phyloP scores from a whole-genome alignment of 2,797 vertebrate species.

The Protosalanx chinensis region DNA sequence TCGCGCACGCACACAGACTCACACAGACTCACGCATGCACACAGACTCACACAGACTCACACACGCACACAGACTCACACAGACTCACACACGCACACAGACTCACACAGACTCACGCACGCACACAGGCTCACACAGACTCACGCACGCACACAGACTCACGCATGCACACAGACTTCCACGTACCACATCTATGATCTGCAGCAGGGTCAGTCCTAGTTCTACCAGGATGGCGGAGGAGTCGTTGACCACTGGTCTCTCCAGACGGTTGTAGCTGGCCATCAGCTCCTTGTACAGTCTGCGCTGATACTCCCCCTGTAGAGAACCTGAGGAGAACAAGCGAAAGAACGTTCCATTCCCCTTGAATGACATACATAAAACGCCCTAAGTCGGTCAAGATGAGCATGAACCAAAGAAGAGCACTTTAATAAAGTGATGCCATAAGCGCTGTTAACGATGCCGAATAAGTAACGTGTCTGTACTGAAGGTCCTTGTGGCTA shows the following conservation, averaged over 20 bases:
- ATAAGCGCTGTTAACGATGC: background rate
- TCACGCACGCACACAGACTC: background rate
- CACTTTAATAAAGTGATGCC: background rate
- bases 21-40: background rate
- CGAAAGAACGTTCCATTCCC: background rate
- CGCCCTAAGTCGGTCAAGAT: background rate
- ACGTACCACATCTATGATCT: conserved; percentile 92
- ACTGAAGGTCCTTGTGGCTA: background rate
- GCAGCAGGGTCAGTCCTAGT: conserved; percentile 85
- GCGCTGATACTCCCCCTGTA: conserved; percentile 86
- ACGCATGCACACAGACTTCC: background rate
- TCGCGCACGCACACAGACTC: background rate
- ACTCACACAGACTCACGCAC: background rate
- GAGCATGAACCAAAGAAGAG: background rate
- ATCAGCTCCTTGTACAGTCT: conserved; percentile 82
- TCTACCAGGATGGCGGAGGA: conserved; percentile 83
- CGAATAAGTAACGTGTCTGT: background rate
- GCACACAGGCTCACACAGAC: background rate
- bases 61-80: background rate
- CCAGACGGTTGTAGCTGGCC: conserved; percentile 86
- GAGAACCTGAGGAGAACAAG: conserved; percentile 67
- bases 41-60: background rate
- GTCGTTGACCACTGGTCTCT: conserved; percentile 86
- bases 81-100: background rate
- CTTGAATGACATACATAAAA: background rate